Base-by-base conservation (phyloP, 2,113 vertebrate species). In the Craseonycteris thonglongyai region DNA sequence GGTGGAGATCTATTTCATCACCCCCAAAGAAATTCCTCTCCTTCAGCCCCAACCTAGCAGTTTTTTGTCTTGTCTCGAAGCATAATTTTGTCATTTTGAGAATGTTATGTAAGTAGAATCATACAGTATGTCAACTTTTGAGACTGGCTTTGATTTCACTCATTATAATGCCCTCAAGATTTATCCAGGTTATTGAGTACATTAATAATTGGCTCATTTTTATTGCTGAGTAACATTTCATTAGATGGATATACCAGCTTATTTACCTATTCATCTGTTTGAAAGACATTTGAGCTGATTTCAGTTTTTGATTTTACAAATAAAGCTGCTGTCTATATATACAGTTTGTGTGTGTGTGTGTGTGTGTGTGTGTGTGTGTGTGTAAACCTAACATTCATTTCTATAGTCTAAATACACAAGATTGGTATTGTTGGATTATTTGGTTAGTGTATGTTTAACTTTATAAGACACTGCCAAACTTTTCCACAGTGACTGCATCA, bases 201-300 rank as follows among this genome's bases (percentile, higher is more conserved):
- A 0, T 75, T n/a, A 5, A 4, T 66, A 6, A 22, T 13, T 22
- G 19, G 86, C n/a, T 26, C 49, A 3, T 6, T 51, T 26, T 7
- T 38, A 6, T 18, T 59, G 33, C 69, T 24, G 11, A 54, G 14
- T 26, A 78, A 14, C 12, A 2, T 42, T 14, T 19, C 30, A 6
- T 42, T 3, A 0, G 56, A 10, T 26, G 22, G 54, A 1, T 5
- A 5, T 4, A 5, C 21, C 33, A 2, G 28, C 2, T 7, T 24
- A 28, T 9, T 68, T 38, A 61, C 54, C 68, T 30, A 30, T 40
- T 35, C 1, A 14, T 35, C 63, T 71, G 2, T 35, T 4, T 19
- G 71, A 54, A 45, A 42, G 72, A 59, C 38, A 1, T 18, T n/a
- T 71, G 80, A 9, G 12, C 18, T 19, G 21, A 42, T 42, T 71